phyloP scores from a whole-genome alignment of 2,888 invertebrate genomes.

The Parnassius orleans region DNA sequence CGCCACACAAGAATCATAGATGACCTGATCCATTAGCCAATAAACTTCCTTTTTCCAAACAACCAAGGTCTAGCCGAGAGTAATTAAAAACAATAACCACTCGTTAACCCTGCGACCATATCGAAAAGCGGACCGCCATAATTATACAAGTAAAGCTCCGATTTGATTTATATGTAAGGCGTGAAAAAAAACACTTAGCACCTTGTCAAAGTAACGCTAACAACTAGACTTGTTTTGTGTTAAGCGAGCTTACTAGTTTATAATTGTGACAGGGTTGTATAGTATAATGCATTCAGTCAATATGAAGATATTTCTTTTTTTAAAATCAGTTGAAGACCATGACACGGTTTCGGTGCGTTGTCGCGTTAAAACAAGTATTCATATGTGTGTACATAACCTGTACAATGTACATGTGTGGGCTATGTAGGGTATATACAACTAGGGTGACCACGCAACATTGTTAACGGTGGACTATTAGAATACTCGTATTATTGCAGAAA shows the following conservation, averaged over 20 bases:
- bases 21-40: constrained; percentile 7
- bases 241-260: constrained; percentile 3
- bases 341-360: constrained; percentile 65
- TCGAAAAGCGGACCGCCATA: constrained; percentile 36
- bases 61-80: constrained; percentile 24
- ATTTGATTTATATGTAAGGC: constrained; percentile 36
- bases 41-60: constrained; percentile 30
- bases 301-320: constrained; percentile 50
- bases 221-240: constrained; percentile 18
- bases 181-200: constrained; percentile 29
- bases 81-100: constrained; percentile 37
- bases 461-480: no score
- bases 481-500: no score
- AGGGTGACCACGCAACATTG: constrained; percentile 4
- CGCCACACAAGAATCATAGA: constrained; percentile 10
- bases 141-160: constrained; percentile 32
- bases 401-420: constrained; percentile 34
- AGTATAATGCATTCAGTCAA: constrained; percentile 33
- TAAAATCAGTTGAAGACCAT: constrained; percentile 72
- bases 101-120: constrained; percentile 38
- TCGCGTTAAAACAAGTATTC: constrained; percentile 38
- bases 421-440: constrained; percentile 29
- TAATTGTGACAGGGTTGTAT: constrained; percentile 36
- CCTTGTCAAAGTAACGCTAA: constrained; percentile 31
- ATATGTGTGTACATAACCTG: constrained; percentile 31